Base-by-base conservation (phyloP, 2,113 vertebrate species). In the Athene noctua region DNA sequence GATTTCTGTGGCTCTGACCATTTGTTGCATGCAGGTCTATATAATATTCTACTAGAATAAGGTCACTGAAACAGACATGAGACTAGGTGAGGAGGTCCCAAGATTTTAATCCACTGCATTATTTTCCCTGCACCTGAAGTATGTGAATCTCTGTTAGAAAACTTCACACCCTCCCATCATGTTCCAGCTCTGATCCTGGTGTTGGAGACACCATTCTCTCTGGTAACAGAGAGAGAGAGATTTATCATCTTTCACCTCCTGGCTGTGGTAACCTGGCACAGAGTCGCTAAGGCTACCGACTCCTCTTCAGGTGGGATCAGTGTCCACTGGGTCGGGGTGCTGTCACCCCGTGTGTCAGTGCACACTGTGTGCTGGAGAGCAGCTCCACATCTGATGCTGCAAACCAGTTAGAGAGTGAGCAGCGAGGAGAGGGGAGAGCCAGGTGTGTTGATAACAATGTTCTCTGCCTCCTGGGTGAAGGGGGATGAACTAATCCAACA, bases 101-200 rank as follows among this genome's bases (percentile, higher is more conserved):
- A 22, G 20, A 36, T 9, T 32, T 68, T 11, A 44, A n/a, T 34
- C 1, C 4, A 40, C 22, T 44, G 38, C 8, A 40, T 9, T 10
- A 8, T 40, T 70, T 74, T 34, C 25, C 15, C 61, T 74, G 54
- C 8, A 4, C 19, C 8, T 34, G 46, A 5, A 5, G 16, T 26
- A 16, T 21, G 21, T 52, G 36, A 46, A 42, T 18, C 20, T 65
- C 40, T 36, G 23, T 19, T 54, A 15, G 4, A 91, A 38, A 54
- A 54, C 52, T 1, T 22, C 58, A 30, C 4, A 2, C 1, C 9
- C 27, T 22, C 8, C 7, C 2, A 0, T 11, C 26, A 34, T 0
- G 15, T 15, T 27, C 10, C 36, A 26, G 27, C 23, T 80, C 77
- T 62, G 29, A 8, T 25, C 14, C 23, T 46, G 5, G 13, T 1